Conservation (phyloP, 37 sponge, comb jelly and placozoan genomes). For the Aplysina aerophoba region DNA sequence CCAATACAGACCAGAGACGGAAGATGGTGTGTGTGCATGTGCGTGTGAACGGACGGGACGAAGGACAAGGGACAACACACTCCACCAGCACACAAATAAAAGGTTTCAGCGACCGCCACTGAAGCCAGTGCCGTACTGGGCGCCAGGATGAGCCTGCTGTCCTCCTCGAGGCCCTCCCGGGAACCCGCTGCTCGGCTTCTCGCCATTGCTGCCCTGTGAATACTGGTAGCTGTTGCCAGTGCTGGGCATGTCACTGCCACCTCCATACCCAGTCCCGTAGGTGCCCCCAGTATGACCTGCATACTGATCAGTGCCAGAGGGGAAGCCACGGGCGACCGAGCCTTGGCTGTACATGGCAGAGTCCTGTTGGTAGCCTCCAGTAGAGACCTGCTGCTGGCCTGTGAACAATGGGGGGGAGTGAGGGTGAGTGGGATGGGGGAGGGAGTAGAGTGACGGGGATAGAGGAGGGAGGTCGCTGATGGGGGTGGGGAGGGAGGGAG, state of each 20-base stretch:
- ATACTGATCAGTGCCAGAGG: not conserved
- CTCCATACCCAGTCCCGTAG: not conserved
- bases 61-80: not conserved
- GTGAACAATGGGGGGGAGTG: not conserved
- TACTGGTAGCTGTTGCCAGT: not conserved
- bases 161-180: not conserved
- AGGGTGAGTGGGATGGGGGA: not conserved
- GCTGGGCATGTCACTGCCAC: not conserved
- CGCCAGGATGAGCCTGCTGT: not conserved
- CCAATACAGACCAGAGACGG: not conserved
- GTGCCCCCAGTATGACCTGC: not conserved
- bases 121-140: not conserved
- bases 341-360: not conserved
- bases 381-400: conserved; percentile 12
- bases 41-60: not conserved
- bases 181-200: not conserved
- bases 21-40: not conserved
- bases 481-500: too few relatives aligned
- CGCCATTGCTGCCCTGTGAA: not conserved
- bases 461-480: too few relatives aligned
- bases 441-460: too few relatives aligned
- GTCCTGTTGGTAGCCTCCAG: not conserved
- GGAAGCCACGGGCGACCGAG: too few relatives aligned
- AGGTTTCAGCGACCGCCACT: not conserved
- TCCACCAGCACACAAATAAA: not conserved